Conservation (phyloP, 2,888 invertebrate genomes). For the Podabrus alpinus region DNA sequence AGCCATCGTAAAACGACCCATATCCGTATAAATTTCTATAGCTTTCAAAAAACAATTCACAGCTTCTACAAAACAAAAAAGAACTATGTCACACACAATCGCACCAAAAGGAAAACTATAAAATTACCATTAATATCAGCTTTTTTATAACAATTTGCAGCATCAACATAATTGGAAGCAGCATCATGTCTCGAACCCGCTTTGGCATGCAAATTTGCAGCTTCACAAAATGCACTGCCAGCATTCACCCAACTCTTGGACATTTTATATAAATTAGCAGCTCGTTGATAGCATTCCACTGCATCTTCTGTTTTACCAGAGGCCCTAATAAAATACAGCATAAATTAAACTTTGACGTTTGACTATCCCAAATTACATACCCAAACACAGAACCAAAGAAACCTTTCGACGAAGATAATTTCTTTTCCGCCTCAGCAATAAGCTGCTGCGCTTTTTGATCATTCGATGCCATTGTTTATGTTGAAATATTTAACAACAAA, state of each 20-base stretch:
- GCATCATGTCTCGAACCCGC: conserved; percentile 94
- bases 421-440: conserved; percentile 95
- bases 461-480: conserved; percentile 76
- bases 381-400: conserved; percentile 93
- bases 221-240: conserved; percentile 92
- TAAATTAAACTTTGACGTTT: conserved; percentile 39
- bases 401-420: conserved; percentile 85
- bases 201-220: conserved; percentile 85
- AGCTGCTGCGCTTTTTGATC: conserved; percentile 93
- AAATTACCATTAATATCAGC: conserved; percentile 72
- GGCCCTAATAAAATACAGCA: conserved; percentile 42
- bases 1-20: conserved; percentile 96
- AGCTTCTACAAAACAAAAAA: conserved; percentile 69
- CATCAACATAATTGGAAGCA: conserved; percentile 94
- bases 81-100: not conserved
- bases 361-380: conserved; percentile 61
- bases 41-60: conserved; percentile 88
- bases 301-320: conserved; percentile 91
- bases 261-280: conserved; percentile 98
- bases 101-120: not conserved
- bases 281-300: conserved; percentile 93
- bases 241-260: conserved; percentile 97
- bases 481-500: not conserved
- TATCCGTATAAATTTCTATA: conserved; percentile 97
- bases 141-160: conserved; percentile 96